phyloP scores from a whole-genome alignment of 2,113 vertebrate species.

The Gila orcuttii region DNA sequence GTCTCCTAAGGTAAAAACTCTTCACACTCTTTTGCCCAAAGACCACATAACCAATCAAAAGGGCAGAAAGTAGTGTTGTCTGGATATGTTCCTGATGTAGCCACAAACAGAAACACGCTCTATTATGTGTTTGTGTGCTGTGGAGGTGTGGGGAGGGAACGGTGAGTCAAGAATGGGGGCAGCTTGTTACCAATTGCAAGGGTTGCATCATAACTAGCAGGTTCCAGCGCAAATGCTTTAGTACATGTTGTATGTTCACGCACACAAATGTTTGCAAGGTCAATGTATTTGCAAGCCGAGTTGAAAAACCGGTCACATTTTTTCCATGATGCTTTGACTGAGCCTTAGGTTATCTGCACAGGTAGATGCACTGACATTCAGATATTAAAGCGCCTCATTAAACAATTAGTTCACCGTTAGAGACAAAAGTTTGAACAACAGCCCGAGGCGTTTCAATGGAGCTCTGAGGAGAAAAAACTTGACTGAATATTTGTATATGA shows the following conservation, averaged over 20 bases:
- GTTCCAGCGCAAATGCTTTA: slow-evolving; percentile 23
- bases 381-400: slow-evolving; percentile 27
- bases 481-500: slow-evolving; percentile 5
- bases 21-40: background rate
- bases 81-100: background rate
- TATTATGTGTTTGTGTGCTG: slow-evolving; percentile 4
- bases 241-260: slow-evolving; percentile 16
- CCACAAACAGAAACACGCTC: background rate
- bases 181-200: background rate
- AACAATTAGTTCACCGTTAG: slow-evolving; percentile 34
- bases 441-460: background rate
- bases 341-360: slow-evolving; percentile 35
- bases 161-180: background rate
- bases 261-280: slow-evolving; percentile 27
- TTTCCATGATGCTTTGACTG: slow-evolving; percentile 22
- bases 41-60: background rate
- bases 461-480: background rate
- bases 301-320: slow-evolving; percentile 53
- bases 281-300: slow-evolving; percentile 12
- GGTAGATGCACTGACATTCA: slow-evolving; percentile 37
- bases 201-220: slow-evolving; percentile 22
- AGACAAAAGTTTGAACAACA: slow-evolving; percentile 13
- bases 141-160: background rate
- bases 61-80: background rate
- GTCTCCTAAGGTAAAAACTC: background rate